Evolutionary conservation across 2,797 vertebrate genomes (phyloP), one percentile per base, ranked within the genome.

Genomic region (Rachycentron canadum): DNA sequence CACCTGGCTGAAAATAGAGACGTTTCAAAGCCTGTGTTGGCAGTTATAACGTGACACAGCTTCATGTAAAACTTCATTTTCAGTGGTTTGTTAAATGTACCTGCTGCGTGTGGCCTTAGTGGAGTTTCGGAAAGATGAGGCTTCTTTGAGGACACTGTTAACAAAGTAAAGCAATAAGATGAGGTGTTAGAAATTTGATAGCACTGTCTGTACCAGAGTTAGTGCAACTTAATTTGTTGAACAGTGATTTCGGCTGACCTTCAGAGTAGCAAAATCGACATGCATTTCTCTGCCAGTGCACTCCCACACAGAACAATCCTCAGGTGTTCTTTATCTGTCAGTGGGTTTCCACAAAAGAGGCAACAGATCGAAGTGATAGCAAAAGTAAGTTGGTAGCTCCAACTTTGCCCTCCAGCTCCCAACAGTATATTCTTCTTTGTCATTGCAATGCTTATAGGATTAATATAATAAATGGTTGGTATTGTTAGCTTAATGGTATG

Each of bases 1-100:
- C 47, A 71, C 10, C 36, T 26, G n/a, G 61, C 58, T 34, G 11
- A 66, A 73, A 57, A 63, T 71, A 79, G 40, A 63, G 34, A 45
- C 73, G 32, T 79, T 21, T 45, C 11, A 2, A 8, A 72, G n/a
- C 53, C 60, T 23, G 16, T 28, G 30, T 38, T 66, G 58, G 50
- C 64, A 70, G 38, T 60, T 34, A 17, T 34, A 10, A 60, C 70
- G 67, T 69, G 13, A 67, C 7, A 68, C 36, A 6, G 19, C 43
- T n/a, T 52, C 36, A 26, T 30, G n/a, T 13, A 28, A 40, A 45
- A 26, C 4, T 47, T 50, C 14, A 38, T 41, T 26, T 57, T n/a
- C 52, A 38, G 19, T 11, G 6, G 0, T 25, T 34, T 49, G 30
- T 1, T 40, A 28, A 66, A 61, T 47, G 8, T 16, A 19, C 53